Base-by-base conservation (phyloP, 2,113 vertebrate genomes). In the Casuarius casuarius region DNA sequence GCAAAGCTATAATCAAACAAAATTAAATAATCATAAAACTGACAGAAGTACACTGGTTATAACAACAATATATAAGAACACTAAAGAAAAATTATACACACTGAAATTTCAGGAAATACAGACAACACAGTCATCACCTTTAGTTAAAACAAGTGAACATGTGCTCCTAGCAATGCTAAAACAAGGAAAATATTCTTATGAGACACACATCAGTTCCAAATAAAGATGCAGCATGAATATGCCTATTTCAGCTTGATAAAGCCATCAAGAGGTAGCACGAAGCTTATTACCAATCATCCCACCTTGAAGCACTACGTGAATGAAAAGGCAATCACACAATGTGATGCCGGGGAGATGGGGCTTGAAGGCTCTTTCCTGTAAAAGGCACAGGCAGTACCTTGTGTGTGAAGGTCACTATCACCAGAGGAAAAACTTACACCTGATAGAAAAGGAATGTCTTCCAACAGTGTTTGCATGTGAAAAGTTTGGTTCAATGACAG, bases 371-470 rank as follows among this genome's bases (percentile, higher is more conserved):
- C 87, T 23, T 74, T 83, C 72, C 54, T 59, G 28, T 80, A 90
- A 90, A 83, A 74, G 46, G 63, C 67, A 80, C 82, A 94, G 74
- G 40, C 84, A 46, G 68, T 59, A 90, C 72, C 46, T 70, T 54
- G 62, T 38, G 66, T 91, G 63, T 84, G 93, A 96, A 97, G 95
- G 95, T 95, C 94, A 94, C 75, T 54, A 71, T 23, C 49, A 83
- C 11, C 40, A 84, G 54, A 80, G 28, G 46, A 90, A 85, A 94
- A 90, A 84, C 46, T 77, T 10, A 54, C 76, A 80, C 35, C 82
- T 38, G 51, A 96, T 4, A 54, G 90, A 86, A 94, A 93, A 92
- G 67, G 87, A 90, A 90, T 51, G 21, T 66, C 82, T 80, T 84
- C 26, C 48, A 46, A 44, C 14, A 86, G 28, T 28, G 65, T 84